Evolutionary conservation across 2,113 vertebrate species (phyloP).

Genomic region (Thamnaconus septentrionalis): DNA sequence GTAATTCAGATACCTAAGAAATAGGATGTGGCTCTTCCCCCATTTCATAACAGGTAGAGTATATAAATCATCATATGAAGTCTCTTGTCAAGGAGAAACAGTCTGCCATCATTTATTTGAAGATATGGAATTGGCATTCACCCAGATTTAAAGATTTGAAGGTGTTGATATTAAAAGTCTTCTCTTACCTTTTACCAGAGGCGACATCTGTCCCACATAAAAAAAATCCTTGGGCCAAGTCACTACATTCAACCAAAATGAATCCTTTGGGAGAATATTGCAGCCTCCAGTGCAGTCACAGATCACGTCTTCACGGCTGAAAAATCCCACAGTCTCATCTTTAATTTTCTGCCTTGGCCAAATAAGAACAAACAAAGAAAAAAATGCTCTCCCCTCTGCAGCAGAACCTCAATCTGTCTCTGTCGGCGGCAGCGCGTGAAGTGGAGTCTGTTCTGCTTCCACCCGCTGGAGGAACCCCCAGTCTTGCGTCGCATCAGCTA

Average conservation of each 20-base stretch:
- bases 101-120: too few species aligned
- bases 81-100: too few species aligned
- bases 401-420: conserved; percentile 54
- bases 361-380: conserved; percentile 27
- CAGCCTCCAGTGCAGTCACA: not conserved
- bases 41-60: too few species aligned
- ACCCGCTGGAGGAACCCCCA: conserved; percentile 57
- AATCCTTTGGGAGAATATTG: not conserved
- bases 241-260: conserved; percentile 2
- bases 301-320: conserved; percentile 14
- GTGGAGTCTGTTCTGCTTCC: conserved; percentile 52
- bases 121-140: too few species aligned
- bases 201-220: not conserved
- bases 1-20: not conserved
- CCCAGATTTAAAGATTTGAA: too few species aligned
- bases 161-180: too few species aligned
- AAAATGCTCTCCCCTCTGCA: conserved; percentile 20
- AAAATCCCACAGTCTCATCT: conserved; percentile 16
- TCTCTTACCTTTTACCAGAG: conserved; percentile 10
- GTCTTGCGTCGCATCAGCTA: conserved; percentile 61
- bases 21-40: not conserved
- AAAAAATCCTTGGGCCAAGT: conserved; percentile 3
- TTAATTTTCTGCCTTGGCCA: conserved; percentile 34
- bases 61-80: too few species aligned
- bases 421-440: conserved; percentile 49